A percentile compares a stretch with the other conserved stretches of the same genome.
phyloP scores from a whole-genome alignment of 2,113 vertebrate genomes.

The Varanus salvator region DNA sequence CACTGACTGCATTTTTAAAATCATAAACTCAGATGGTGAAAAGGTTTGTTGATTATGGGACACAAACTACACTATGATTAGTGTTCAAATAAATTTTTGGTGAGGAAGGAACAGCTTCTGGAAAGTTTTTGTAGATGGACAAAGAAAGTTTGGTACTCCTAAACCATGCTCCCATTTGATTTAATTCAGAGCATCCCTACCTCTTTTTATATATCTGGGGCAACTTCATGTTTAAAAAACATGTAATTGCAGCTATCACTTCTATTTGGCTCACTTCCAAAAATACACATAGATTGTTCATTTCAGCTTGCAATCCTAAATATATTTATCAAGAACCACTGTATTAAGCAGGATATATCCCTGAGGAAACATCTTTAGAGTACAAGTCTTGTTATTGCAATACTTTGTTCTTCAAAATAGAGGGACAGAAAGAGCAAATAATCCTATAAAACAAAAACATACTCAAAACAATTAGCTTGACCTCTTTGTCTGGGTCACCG shows the following conservation, averaged over 20 bases:
- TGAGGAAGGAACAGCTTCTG: neutral
- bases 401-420: neutral
- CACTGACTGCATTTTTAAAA: neutral
- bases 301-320: neutral
- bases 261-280: neutral
- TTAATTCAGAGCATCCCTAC: neutral
- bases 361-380: neutral
- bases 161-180: neutral
- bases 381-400: neutral
- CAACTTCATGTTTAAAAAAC: neutral
- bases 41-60: neutral
- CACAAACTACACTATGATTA: neutral
- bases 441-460: slow-evolving; percentile 51
- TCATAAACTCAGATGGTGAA: neutral
- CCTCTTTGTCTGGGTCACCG: slow-evolving; percentile 87
- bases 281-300: neutral
- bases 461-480: slow-evolving; percentile 94
- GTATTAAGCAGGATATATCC: neutral
- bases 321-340: neutral
- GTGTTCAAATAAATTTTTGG: neutral
- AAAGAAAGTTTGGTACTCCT: neutral
- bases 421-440: neutral
- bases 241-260: neutral
- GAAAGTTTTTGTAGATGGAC: neutral
- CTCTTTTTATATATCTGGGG: neutral